Evolutionary conservation across 1,140 invertebrate genomes (phyloP).

Genomic region (Drusus annulatus): DNA sequence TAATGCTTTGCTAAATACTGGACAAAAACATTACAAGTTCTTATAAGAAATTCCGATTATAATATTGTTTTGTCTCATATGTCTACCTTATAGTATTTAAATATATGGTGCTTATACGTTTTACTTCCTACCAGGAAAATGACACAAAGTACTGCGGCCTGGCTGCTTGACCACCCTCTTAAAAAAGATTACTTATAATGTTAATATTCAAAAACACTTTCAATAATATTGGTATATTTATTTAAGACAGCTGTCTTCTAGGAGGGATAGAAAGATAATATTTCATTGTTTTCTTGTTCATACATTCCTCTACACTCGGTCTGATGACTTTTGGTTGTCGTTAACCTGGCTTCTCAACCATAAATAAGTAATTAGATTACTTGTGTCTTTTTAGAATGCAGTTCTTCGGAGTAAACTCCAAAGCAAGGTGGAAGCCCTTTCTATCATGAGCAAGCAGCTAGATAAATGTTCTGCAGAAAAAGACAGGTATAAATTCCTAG

Average conservation of each 20-base stretch:
- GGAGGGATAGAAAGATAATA: too few species aligned
- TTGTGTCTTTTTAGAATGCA: slow-evolving; percentile 66
- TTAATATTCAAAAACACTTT: background rate
- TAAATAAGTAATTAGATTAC: background rate
- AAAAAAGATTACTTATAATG: background rate
- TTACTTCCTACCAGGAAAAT: too few species aligned
- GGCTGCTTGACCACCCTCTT: background rate
- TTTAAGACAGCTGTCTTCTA: too few species aligned
- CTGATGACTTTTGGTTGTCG: background rate
- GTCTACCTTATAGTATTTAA: too few species aligned
- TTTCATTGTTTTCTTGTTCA: too few species aligned
- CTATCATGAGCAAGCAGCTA: slow-evolving; percentile 83
- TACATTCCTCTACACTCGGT: too few species aligned
- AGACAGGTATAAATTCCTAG: slow-evolving; percentile 87
- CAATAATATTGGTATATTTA: too few species aligned
- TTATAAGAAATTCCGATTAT: background rate
- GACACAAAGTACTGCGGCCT: background rate
- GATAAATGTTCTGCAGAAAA: slow-evolving; percentile 84
- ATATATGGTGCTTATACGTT: too few species aligned
- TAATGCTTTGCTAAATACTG: background rate
- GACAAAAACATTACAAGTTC: background rate
- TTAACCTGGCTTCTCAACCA: background rate
- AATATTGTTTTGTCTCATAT: too few species aligned
- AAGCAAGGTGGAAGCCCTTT: slow-evolving; percentile 85
- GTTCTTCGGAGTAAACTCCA: slow-evolving; percentile 81